These are phyloP conservation scores for Pinctada fucata DNA, from an alignment of 2,888 invertebrate genomes.

Conservation along the genomic window DNA sequence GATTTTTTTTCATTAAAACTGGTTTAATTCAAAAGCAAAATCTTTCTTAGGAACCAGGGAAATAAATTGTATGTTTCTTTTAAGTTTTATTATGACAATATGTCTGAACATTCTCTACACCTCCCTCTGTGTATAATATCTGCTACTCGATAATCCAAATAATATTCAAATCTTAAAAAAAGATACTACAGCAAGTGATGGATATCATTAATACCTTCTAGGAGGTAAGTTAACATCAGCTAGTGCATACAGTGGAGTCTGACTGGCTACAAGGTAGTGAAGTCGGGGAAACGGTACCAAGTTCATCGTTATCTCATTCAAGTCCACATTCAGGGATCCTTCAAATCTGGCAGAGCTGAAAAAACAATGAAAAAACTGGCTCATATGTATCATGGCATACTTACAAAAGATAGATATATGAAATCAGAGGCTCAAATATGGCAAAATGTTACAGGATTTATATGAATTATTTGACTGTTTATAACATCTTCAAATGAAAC, in stretches of 20 bases:
- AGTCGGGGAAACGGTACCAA: conserved; percentile 77
- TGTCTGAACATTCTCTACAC: too few relatives aligned
- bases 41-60: background rate
- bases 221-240: conserved; percentile 74
- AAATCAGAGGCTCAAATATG: too few relatives aligned
- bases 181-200: too few relatives aligned
- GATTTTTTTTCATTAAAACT: background rate
- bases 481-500: background rate
- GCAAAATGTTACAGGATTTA: too few relatives aligned
- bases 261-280: conserved; percentile 77
- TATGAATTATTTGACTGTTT: conserved; percentile 1
- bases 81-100: too few relatives aligned
- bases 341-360: conserved; percentile 77
- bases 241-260: conserved; percentile 75
- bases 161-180: too few relatives aligned
- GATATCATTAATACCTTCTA: conserved; percentile 58
- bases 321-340: conserved; percentile 77
- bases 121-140: too few relatives aligned
- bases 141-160: too few relatives aligned
- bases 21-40: background rate
- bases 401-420: too few relatives aligned
- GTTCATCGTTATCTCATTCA: conserved; percentile 78
- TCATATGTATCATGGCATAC: background rate
- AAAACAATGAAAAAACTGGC: conserved; percentile 16
- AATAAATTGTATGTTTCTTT: background rate